Percentiles rank a stretch among this genome's conserved stretches.
phyloP scores from a whole-genome alignment of 1,140 invertebrate genomes.

The Drosophila murphyi region DNA sequence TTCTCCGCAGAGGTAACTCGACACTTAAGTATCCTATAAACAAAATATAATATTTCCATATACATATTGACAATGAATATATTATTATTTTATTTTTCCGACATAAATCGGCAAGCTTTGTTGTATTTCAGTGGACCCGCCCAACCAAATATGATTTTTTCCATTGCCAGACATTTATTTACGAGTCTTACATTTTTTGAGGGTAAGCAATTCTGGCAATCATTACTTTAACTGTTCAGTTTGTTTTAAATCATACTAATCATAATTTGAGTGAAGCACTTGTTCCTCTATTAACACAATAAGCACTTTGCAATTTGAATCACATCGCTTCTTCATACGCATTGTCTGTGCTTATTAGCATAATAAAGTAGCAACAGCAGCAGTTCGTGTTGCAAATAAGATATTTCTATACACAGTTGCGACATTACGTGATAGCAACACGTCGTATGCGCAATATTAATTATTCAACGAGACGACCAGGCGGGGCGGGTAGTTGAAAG shows the following conservation, averaged over 20 bases:
- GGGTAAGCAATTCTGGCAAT: too few species aligned
- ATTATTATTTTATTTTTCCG: too few species aligned
- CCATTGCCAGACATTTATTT: too few species aligned
- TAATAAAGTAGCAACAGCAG: conserved; percentile 55
- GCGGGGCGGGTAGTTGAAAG: conserved; percentile 21
- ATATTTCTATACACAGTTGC: conserved; percentile 39
- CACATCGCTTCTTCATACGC: conserved; percentile 6
- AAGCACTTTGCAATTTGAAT: background rate
- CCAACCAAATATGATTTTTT: too few species aligned
- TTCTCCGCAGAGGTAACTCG: too few species aligned
- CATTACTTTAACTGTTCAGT: too few species aligned
- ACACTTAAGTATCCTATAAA: too few species aligned
- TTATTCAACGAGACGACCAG: conserved; percentile 57
- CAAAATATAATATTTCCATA: too few species aligned
- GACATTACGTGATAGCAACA: conserved; percentile 56
- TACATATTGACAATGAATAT: too few species aligned
- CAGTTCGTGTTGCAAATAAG: conserved; percentile 20
- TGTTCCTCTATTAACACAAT: background rate
- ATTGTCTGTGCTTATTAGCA: conserved; percentile 57
- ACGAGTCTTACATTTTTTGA: too few species aligned
- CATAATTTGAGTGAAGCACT: background rate
- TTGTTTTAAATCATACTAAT: too few species aligned
- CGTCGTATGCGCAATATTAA: conserved; percentile 79
- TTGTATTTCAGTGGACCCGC: too few species aligned
- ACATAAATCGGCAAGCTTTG: background rate